These are phyloP conservation scores for Eurosta solidaginis DNA, from an alignment of 1,140 invertebrate genomes.

Conservation along the genomic window DNA sequence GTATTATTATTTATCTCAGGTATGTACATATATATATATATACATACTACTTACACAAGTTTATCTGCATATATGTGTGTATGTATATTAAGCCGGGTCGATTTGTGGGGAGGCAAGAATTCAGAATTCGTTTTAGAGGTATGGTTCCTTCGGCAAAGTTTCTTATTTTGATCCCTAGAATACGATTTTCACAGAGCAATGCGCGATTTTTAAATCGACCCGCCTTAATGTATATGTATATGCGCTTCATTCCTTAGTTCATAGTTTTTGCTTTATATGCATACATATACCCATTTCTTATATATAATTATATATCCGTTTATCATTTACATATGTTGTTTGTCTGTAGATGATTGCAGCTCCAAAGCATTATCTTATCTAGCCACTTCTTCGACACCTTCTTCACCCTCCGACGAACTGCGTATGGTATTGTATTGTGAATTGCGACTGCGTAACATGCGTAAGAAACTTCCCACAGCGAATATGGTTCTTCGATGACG, in stretches of 20 bases:
- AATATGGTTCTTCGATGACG: conserved; percentile 78
- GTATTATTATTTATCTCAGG: not conserved
- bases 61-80: not conserved
- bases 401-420: conserved; percentile 58
- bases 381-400: conserved; percentile 57
- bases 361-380: conserved; percentile 50
- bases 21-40: not conserved
- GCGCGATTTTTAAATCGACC: too few species aligned
- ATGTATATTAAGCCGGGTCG: too few species aligned
- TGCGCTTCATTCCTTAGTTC: not conserved
- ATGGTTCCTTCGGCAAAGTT: too few species aligned
- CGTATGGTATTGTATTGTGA: conserved; percentile 80
- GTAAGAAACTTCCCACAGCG: conserved; percentile 76
- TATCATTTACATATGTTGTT: too few species aligned
- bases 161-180: too few species aligned
- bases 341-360: not conserved
- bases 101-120: too few species aligned
- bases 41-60: not conserved
- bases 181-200: too few species aligned
- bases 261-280: not conserved
- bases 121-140: too few species aligned
- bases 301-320: not conserved
- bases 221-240: conserved; percentile 14
- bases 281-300: not conserved
- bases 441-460: conserved; percentile 78